Base-by-base conservation (phyloP, 2,113 vertebrate species). In the Procavia capensis region DNA sequence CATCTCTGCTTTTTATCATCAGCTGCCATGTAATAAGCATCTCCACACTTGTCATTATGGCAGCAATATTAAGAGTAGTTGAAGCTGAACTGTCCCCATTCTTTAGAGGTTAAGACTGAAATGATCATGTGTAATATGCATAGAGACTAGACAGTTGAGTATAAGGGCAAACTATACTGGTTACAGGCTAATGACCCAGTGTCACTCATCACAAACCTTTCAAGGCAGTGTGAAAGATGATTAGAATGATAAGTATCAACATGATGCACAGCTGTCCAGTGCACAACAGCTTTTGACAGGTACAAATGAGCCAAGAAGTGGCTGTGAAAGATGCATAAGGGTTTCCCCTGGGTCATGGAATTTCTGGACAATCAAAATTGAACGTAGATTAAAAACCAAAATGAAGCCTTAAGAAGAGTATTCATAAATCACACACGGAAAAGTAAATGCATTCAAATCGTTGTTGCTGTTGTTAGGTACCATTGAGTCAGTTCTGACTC, bases 341-440 rank as follows among this genome's bases (percentile, higher is more conserved):
- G 1, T 66, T 27, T 88, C 86, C 47, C 66, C 14, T 2, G 2
- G 25, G 50, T 75, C 50, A 54, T 39, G 17, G 20, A 90, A 27
- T 83, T 94, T 87, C 41, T 17, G 90, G 72, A 70, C 16, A 74
- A 79, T 92, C 31, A 78, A 68, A 95, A 90, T 34, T 87, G 29
- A 9, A 96, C 64, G 16, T 59, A 88, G 68, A 85, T 85, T 75
- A 95, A 95, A 54, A 93, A 68, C 24, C 22, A 92, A 88, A 95
- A 88, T 72, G 25, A n/a, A 92, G 19, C 29, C 45, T 31, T 63
- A 34, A 82, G 64, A 83, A 95, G 84, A 92, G 45, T 74, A 79
- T 17, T 64, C 59, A 74, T 54, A 93, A 82, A 74, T 45, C 14
- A 9, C 19, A 47, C 50, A 81, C 22, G 64, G 64, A 75, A 96